These are phyloP conservation scores for Macrotus californicus DNA, from an alignment of 2,113 vertebrate genomes.

Conservation along the genomic window DNA sequence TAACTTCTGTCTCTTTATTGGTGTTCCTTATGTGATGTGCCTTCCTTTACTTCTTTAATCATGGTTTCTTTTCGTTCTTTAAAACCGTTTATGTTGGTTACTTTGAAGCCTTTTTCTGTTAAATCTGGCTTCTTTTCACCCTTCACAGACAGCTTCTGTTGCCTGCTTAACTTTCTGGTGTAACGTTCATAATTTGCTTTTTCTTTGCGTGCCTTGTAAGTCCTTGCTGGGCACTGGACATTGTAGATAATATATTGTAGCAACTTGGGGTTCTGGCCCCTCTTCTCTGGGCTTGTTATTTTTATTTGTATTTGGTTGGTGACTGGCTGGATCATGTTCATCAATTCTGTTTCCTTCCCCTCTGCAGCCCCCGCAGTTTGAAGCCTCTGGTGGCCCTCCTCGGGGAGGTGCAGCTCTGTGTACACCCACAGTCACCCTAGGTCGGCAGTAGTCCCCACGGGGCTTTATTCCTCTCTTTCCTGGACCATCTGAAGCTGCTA, in stretches of 20 bases:
- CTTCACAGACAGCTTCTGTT: neutral
- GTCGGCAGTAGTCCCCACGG: neutral
- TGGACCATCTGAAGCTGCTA: neutral
- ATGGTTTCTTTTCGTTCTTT: no score
- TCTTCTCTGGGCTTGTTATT: neutral
- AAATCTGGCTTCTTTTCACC: neutral
- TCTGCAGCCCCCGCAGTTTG: neutral
- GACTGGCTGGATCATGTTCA: neutral
- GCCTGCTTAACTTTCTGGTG: neutral
- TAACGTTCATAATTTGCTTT: neutral
- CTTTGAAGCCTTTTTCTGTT: neutral
- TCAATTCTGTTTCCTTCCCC: neutral
- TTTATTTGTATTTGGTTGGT: neutral
- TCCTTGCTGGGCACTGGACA: neutral
- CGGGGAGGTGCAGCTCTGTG: neutral
- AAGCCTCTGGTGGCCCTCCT: neutral
- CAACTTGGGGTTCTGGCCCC: neutral
- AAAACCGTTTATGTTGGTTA: neutral
- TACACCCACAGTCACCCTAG: neutral
- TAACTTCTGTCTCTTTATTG: neutral
- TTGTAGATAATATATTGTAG: neutral
- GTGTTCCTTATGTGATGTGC: neutral
- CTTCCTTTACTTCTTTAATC: neutral
- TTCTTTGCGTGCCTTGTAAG: neutral
- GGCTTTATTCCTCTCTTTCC: neutral